Percentiles rank a stretch among this genome's conserved stretches.
phyloP scores from a whole-genome alignment of 2,888 invertebrate species.

The Mylabris sibirica region DNA sequence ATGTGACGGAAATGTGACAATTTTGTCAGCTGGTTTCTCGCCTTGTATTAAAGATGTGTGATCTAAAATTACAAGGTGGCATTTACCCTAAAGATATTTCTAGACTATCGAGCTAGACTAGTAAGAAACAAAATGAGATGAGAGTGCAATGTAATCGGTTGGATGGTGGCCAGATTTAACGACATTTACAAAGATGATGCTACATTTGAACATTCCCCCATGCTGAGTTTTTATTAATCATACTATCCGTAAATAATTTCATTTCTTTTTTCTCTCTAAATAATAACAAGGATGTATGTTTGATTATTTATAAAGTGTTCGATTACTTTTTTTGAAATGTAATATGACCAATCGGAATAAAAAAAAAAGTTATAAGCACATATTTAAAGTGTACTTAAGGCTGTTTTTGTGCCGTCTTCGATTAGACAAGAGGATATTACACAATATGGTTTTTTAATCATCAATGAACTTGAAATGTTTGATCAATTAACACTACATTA shows the following conservation, averaged over 20 bases:
- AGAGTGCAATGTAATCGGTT: conserved; percentile 53
- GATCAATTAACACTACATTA: not conserved
- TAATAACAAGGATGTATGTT: not conserved
- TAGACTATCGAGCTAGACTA: conserved; percentile 55
- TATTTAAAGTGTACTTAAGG: too few relatives aligned
- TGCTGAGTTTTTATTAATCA: conserved; percentile 39
- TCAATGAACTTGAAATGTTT: not conserved
- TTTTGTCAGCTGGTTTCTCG: not conserved
- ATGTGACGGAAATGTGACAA: not conserved
- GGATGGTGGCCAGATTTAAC: conserved; percentile 57
- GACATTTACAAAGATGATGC: conserved; percentile 56
- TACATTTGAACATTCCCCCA: conserved; percentile 43
- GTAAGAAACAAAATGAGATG: conserved; percentile 44
- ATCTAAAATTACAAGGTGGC: conserved; percentile 55
- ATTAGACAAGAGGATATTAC: conserved; percentile 9
- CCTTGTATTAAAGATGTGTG: not conserved
- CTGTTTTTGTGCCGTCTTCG: not conserved
- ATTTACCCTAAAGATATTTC: conserved; percentile 61
- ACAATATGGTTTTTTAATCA: not conserved
- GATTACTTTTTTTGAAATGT: not conserved
- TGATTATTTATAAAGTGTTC: not conserved
- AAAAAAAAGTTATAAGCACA: too few relatives aligned
- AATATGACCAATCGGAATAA: not conserved
- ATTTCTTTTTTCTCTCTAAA: not conserved
- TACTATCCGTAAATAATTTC: not conserved